Evolutionary conservation across 1,140 invertebrate species (phyloP).

Genomic region (Asobara japonica): DNA sequence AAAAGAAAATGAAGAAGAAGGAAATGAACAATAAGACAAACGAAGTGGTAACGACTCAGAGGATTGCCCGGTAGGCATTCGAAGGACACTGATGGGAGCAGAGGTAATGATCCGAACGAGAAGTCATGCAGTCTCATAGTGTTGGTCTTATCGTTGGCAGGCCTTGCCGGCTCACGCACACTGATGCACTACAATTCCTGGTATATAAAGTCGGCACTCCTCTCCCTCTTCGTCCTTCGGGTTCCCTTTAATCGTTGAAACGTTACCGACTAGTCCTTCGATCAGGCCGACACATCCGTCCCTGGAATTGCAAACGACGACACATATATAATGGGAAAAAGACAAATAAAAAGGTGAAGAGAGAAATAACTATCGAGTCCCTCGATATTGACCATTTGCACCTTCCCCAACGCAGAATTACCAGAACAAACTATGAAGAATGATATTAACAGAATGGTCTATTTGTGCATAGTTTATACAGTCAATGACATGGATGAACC

Average conservation of each 20-base stretch:
- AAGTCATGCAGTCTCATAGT: background rate
- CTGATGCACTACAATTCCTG: background rate
- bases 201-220: slow-evolving; percentile 11
- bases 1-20: background rate
- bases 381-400: background rate
- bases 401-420: background rate
- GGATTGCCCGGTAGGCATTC: slow-evolving; percentile 12
- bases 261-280: slow-evolving; percentile 18
- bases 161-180: background rate
- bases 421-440: background rate
- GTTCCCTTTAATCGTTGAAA: slow-evolving; percentile 15
- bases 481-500: too few species aligned
- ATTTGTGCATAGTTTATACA: too few species aligned
- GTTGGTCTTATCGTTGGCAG: slow-evolving; percentile 14
- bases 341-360: background rate
- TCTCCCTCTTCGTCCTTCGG: slow-evolving; percentile 12
- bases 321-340: background rate
- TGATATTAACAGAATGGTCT: too few species aligned
- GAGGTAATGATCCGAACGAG: slow-evolving; percentile 13
- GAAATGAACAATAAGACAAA: slow-evolving; percentile 11
- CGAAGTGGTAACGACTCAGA: slow-evolving; percentile 8
- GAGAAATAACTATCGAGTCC: too few species aligned
- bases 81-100: slow-evolving; percentile 15
- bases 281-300: slow-evolving; percentile 17
- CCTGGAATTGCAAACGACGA: background rate